Base-by-base conservation (phyloP, 2,797 vertebrate genomes). In the Calcarius lapponicus region DNA sequence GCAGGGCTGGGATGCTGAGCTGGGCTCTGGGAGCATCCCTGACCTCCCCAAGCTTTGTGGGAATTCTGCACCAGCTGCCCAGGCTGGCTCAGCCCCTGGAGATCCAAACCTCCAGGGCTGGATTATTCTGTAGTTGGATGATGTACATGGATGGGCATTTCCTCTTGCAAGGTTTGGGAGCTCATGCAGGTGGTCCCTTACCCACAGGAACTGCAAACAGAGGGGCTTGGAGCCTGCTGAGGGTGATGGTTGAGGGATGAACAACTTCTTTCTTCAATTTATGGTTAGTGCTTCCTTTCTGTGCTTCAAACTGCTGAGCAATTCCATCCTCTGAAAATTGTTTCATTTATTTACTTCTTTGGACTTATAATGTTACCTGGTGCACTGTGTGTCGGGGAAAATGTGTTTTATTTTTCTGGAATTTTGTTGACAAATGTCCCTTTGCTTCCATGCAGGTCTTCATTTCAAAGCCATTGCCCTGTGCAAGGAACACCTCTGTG, bases 351-450 rank as follows among this genome's bases (percentile, higher is more conserved):
- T n/a, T 22, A 2, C 3, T 10, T 51, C 43, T 75, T 66, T 34
- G 31, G 28, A 25, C 43, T 26, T 24, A 2, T 0, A 5, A 2
- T 2, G 11, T 26, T 73, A 21, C 36, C n/a, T 4, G 1, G 16
- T 15, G 13, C 25, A 6, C 28, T 21, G 22, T 17, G 2, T 61
- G 31, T 25, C 4, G 3, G n/a, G 19, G 31, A 12, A 57, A 22
- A 64, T n/a, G 17, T 21, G 48, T 48, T 86, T 65, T 18, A 43
- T 60, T 58, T 28, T 8, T 43, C 51, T 45, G 60, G n/a, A 60
- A 32, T 38, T 20, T 17, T 5, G 2, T 6, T 80, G 38, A 11
- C 19, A 45, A 19, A 50, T 3, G 6, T 21, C 26, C 9, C 4
- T 28, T 66, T 32, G 10, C 51, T 48, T 9, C 17, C 7, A 1